These are phyloP conservation scores for Platichthys flesus DNA, from an alignment of 2,113 vertebrate species.

Conservation along the genomic window DNA sequence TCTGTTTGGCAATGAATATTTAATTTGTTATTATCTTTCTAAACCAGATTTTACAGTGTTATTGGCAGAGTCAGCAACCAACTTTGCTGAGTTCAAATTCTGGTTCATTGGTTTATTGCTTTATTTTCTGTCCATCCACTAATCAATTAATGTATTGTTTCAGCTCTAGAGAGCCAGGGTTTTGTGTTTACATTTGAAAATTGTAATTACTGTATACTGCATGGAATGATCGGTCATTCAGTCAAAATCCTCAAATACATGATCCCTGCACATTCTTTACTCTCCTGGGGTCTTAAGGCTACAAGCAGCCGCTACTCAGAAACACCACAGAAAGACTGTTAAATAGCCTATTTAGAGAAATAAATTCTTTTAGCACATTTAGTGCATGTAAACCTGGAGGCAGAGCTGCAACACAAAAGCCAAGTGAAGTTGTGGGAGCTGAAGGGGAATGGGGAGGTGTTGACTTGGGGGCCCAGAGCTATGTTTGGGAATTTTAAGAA, in stretches of 20 bases:
- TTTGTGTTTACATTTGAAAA: too few relatives aligned
- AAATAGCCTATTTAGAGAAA: constrained; percentile 23
- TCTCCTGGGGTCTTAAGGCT: constrained; percentile 1
- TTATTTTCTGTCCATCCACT: too few relatives aligned
- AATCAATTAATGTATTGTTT: too few relatives aligned
- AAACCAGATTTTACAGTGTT: too few relatives aligned
- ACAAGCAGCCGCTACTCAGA: constrained; percentile 39
- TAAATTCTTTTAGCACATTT: constrained; percentile 13
- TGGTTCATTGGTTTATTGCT: too few relatives aligned
- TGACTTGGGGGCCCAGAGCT: constrained; percentile 41
- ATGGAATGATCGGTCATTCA: neutral
- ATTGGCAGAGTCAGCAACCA: too few relatives aligned
- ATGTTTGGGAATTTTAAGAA: constrained; percentile 57
- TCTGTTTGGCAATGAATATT: too few relatives aligned
- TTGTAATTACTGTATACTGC: neutral
- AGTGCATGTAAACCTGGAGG: constrained; percentile 43
- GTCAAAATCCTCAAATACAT: neutral
- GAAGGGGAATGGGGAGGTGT: constrained; percentile 34
- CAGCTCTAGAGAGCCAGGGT: too few relatives aligned
- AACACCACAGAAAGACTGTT: constrained; percentile 26
- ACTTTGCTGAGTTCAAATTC: too few relatives aligned
- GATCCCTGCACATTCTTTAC: neutral
- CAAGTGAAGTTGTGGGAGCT: constrained; percentile 46
- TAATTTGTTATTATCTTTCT: too few relatives aligned
- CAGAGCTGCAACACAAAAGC: constrained; percentile 51